These are phyloP conservation scores for Bolborhynchus lineola DNA, from an alignment of 2,113 vertebrate species.

Conservation along the genomic window DNA sequence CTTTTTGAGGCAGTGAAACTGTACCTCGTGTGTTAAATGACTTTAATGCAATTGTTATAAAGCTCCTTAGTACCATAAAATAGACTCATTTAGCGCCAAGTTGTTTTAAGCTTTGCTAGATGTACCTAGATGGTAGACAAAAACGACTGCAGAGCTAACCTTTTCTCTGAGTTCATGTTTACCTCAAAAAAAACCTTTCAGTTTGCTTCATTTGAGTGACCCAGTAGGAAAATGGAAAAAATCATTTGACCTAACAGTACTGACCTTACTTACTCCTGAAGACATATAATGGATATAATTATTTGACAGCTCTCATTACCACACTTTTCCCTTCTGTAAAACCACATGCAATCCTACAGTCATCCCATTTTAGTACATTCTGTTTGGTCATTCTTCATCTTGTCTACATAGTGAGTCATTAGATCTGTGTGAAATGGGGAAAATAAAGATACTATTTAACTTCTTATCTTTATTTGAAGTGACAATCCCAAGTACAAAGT, in stretches of 20 bases:
- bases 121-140: neutral
- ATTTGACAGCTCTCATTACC: neutral
- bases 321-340: neutral
- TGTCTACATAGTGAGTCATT: neutral
- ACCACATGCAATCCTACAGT: neutral
- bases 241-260: neutral
- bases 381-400: neutral
- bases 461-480: neutral
- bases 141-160: neutral
- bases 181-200: neutral
- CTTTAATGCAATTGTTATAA: neutral
- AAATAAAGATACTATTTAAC: constrained; percentile 2
- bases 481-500: neutral
- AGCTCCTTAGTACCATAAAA: neutral
- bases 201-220: neutral
- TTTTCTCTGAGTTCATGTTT: neutral
- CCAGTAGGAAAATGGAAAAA: neutral
- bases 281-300: neutral
- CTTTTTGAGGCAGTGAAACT: neutral
- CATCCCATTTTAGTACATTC: neutral
- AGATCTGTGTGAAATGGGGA: neutral
- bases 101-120: neutral
- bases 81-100: neutral
- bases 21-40: neutral
- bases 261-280: constrained; percentile 1